Evolutionary conservation across 2,113 vertebrate genomes (phyloP).

Genomic region (Pipra filicauda): DNA sequence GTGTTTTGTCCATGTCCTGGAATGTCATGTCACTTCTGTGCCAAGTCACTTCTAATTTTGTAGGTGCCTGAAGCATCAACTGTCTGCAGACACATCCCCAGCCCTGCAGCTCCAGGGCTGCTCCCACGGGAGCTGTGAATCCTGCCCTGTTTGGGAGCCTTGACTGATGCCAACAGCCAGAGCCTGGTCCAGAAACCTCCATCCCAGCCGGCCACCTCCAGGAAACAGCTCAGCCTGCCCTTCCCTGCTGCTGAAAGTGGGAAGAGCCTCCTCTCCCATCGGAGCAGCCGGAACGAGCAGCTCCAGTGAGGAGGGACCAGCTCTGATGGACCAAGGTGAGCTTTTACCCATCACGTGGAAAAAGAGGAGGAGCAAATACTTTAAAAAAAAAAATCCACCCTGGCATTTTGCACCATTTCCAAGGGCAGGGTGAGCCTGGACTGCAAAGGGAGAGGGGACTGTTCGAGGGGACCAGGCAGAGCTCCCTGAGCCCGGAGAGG

Average conservation of each 20-base stretch:
- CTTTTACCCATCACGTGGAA: background rate
- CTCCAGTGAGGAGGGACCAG: background rate
- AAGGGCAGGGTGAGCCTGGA: background rate
- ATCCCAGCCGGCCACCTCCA: background rate
- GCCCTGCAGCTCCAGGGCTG: background rate
- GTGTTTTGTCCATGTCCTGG: background rate
- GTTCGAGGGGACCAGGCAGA: rapidly evolving
- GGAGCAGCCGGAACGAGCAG: background rate
- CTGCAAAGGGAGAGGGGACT: background rate
- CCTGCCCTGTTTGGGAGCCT: background rate
- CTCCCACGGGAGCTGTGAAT: background rate
- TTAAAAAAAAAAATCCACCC: rapidly evolving
- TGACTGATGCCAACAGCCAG: background rate
- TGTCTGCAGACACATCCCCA: background rate
- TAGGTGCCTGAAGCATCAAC: background rate
- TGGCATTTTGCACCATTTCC: rapidly evolving
- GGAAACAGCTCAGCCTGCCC: background rate
- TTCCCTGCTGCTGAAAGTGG: background rate
- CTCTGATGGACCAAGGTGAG: rapidly evolving
- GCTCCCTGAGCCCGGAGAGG: background rate
- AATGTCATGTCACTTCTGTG: background rate
- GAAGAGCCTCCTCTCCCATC: background rate
- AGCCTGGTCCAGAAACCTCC: background rate
- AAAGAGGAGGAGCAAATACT: rapidly evolving
- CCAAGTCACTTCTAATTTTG: background rate